Percentiles rank a stretch among this genome's conserved stretches.
Conservation (phyloP, 2,888 invertebrate genomes). For the Phymatocera aterrima region DNA sequence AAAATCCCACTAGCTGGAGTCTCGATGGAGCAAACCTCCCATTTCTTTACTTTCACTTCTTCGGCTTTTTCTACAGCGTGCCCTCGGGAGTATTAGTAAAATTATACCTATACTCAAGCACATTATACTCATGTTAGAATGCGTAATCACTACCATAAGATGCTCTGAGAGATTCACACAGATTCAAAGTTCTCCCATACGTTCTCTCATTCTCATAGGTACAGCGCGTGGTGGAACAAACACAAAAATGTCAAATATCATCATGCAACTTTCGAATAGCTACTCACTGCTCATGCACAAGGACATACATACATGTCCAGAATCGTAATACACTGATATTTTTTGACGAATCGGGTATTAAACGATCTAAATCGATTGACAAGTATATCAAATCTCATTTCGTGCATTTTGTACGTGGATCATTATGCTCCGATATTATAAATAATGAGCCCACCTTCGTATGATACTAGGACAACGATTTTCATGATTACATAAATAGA, state of each 20-base stretch:
- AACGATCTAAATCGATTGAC: background rate
- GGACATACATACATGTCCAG: background rate
- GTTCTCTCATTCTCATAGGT: background rate
- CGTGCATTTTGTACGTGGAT: background rate
- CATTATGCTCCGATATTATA: background rate
- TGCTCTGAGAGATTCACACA: background rate
- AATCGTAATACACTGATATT: too few relatives aligned
- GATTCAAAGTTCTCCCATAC: background rate
- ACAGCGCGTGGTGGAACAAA: background rate
- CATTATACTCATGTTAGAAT: too few relatives aligned
- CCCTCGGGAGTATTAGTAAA: background rate
- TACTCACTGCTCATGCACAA: background rate
- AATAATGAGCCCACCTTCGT: background rate
- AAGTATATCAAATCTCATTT: background rate
- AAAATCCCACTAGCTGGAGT: constrained; percentile 13
- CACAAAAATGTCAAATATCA: background rate
- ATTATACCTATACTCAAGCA: background rate
- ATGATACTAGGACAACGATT: background rate
- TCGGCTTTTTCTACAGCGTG: constrained; percentile 5
- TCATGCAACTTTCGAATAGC: background rate
- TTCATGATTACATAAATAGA: constrained; percentile 25
- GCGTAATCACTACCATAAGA: background rate
- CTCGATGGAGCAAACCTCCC: background rate
- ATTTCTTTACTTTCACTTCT: constrained; percentile 44
- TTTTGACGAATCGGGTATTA: background rate